Percentiles rank a stretch among this genome's conserved stretches.
phyloP scores from a whole-genome alignment of 1,140 invertebrate species.

The Lordiphosa clarofinis region DNA sequence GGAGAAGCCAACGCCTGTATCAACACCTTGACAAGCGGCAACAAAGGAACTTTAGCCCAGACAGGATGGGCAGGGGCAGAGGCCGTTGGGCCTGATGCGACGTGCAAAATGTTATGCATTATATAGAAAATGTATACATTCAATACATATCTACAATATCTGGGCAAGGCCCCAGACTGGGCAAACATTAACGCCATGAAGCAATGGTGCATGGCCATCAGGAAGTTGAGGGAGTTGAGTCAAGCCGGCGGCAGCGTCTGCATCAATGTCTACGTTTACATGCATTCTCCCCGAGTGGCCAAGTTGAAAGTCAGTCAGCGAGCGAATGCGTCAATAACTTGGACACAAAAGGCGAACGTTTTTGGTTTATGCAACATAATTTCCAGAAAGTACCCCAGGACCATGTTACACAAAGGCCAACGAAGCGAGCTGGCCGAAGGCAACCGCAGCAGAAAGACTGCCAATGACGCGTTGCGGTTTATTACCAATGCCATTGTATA shows the following conservation, averaged over 20 bases:
- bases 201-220: slow-evolving; percentile 37
- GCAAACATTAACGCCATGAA: slow-evolving; percentile 51
- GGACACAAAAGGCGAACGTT: slow-evolving; percentile 36
- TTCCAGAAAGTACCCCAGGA: slow-evolving; percentile 24
- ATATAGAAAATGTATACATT: slow-evolving; percentile 37
- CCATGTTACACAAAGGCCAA: slow-evolving; percentile 33
- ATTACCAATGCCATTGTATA: slow-evolving; percentile 65
- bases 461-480: slow-evolving; percentile 65
- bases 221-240: slow-evolving; percentile 36
- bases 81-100: slow-evolving; percentile 1
- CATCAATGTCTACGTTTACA: slow-evolving; percentile 22
- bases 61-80: neutral
- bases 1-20: slow-evolving; percentile 39
- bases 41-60: slow-evolving; percentile 29
- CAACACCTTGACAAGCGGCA: slow-evolving; percentile 41
- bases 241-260: slow-evolving; percentile 23
- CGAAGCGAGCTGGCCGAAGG: slow-evolving; percentile 17
- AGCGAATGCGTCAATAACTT: slow-evolving; percentile 45
- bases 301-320: slow-evolving; percentile 41
- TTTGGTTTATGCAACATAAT: slow-evolving; percentile 45
- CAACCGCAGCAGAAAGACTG: slow-evolving; percentile 24
- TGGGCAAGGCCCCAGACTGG: slow-evolving; percentile 10
- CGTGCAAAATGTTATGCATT: slow-evolving; percentile 49
- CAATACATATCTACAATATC: slow-evolving; percentile 1
- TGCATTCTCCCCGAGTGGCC: slow-evolving; percentile 23